Conservation (phyloP, 2,888 invertebrate genomes). For the Hydraecia micacea region DNA sequence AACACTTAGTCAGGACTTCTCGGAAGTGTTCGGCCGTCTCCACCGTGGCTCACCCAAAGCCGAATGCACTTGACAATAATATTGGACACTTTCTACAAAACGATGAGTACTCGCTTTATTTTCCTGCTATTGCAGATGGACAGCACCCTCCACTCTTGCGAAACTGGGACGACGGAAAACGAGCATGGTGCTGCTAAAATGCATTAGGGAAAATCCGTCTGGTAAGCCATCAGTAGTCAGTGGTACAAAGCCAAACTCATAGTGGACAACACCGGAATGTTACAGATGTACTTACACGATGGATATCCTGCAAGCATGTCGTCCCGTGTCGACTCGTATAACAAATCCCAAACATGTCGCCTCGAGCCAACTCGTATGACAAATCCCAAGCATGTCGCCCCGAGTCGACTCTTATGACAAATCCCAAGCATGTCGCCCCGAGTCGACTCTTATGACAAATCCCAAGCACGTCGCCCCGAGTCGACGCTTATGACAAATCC, state of each 20-base stretch:
- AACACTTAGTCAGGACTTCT: constrained; percentile 62
- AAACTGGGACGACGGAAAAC: not conserved
- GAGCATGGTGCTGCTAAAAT: not conserved
- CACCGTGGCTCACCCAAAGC: constrained; percentile 11
- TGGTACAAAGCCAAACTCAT: not conserved
- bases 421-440: no score
- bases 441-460: no score
- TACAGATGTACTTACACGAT: not conserved
- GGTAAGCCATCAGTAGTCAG: not conserved
- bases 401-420: no score
- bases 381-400: no score
- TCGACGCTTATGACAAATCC: not conserved
- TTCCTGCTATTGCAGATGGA: not conserved
- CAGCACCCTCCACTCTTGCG: not conserved
- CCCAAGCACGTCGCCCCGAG: no score
- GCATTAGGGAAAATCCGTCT: not conserved
- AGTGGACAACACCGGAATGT: no score
- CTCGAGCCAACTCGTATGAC: not conserved
- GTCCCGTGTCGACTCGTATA: constrained; percentile 10
- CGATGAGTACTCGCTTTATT: not conserved
- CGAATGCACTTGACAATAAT: constrained; percentile 8
- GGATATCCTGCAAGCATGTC: not conserved
- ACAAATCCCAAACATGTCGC: constrained; percentile 21
- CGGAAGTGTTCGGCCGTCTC: constrained; percentile 40
- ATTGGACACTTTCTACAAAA: not conserved